Evolutionary conservation across 2,888 invertebrate genomes (phyloP), one percentile per base, ranked within the genome.

Genomic region (Cartodere bifasciata): DNA sequence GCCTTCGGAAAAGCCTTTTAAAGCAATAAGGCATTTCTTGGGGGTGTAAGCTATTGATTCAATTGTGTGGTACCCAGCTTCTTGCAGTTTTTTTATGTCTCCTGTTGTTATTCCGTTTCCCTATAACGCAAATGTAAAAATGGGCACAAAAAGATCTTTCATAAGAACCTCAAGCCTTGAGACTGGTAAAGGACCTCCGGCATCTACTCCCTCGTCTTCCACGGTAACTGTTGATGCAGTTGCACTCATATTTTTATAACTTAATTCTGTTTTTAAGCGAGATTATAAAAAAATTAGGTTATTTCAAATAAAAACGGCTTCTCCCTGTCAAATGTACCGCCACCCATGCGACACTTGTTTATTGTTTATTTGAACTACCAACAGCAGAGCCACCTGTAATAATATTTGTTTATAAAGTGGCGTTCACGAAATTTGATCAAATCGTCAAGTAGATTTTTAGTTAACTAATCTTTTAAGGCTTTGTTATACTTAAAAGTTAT

Each of bases 1-100:
- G 1, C 84, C 85, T 55, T 98, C 98, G 26, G 92, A 92, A 42
- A 99, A 87, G 0, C 98, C 98, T 62, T 94, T 94, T 23, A 92
- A 83, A 4, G 75, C 64, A 2, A 91, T 64, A 1, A 98, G 64
- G 53, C 77, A 74, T 58, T 95, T 97, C 53, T 90, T 91, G 0
- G 97, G 90, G 2, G 92, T 80, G 65, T 84, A 95, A 1, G 95
- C 95, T 7, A 99, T 75, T 0, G 97, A 73, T 55, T 97, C 97
- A 0, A 98, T 84, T 0, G 98, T 98, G 53, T 88, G 78, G 52
- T 79, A 92, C 0, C 97, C 98, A 10, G 84, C 83, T 52, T 94
- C 94, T 55, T 84, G 77, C 20, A 98, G 63, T 53, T 92, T 92
- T 57, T 92, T 92, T 2, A 97, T 75, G 55, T 98, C 98, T 2